Conservation (phyloP, 2,113 vertebrate species). For the Phalacrocorax aristotelis region DNA sequence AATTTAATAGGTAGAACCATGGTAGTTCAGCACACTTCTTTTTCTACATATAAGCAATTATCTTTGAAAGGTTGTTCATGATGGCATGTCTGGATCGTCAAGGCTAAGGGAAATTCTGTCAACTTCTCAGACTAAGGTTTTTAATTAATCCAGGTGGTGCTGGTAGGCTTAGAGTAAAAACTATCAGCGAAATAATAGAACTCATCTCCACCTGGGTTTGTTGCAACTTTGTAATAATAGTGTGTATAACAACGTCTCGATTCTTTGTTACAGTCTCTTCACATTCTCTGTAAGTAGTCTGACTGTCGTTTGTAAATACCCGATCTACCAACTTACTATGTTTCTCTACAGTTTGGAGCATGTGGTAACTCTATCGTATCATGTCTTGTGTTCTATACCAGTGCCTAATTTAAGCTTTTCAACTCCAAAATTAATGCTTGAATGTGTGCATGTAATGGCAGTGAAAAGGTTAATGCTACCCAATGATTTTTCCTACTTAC, state of each 20-base stretch:
- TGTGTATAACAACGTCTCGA: background rate
- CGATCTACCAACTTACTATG: background rate
- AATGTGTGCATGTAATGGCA: background rate
- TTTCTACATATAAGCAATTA: background rate
- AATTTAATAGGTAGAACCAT: background rate
- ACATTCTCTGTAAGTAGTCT: background rate
- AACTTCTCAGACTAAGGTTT: background rate
- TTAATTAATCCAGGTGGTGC: background rate
- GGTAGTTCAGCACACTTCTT: background rate
- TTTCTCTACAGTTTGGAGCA: background rate
- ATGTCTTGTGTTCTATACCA: background rate
- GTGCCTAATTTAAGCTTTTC: background rate
- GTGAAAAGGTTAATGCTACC: background rate
- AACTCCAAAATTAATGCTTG: background rate
- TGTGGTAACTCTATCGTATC: background rate
- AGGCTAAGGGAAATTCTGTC: background rate
- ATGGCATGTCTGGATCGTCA: background rate
- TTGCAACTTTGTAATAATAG: background rate
- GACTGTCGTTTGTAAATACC: background rate
- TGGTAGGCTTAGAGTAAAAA: background rate
- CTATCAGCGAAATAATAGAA: background rate
- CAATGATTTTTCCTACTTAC: background rate
- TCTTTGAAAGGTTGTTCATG: background rate
- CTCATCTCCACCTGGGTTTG: background rate
- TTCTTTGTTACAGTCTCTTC: background rate